Percentiles rank a stretch among this genome's conserved stretches.
Evolutionary conservation across 37 sponge, comb jelly and placozoan species (phyloP).

Genomic region (Theonella swinhoei): DNA sequence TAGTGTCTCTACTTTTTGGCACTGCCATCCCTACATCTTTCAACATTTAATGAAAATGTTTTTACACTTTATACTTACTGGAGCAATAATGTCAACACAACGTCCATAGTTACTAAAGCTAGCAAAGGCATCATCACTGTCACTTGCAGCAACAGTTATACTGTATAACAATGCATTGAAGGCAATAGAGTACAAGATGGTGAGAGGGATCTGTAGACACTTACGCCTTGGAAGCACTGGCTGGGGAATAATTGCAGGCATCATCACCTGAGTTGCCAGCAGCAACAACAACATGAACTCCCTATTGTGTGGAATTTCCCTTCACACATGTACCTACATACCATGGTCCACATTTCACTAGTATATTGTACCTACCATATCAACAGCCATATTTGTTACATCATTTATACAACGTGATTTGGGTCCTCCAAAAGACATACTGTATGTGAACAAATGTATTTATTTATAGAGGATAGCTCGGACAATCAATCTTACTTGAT

Average conservation of each 20-base stretch:
- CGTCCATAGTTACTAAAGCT: slow-evolving; percentile 71
- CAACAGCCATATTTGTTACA: slow-evolving; percentile 62
- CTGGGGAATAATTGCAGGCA: slow-evolving; percentile 72
- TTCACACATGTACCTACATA: neutral
- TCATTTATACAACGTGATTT: slow-evolving; percentile 35
- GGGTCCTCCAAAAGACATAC: slow-evolving; percentile 89
- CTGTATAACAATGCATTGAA: slow-evolving; percentile 3
- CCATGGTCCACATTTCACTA: neutral
- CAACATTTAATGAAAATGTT: too few relatives aligned
- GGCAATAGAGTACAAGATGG: neutral
- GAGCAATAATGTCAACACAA: slow-evolving; percentile 74
- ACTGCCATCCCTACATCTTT: too few relatives aligned
- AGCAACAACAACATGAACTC: slow-evolving; percentile 67
- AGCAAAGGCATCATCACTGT: slow-evolving; percentile 51
- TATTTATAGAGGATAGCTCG: neutral
- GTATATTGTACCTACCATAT: slow-evolving; percentile 29
- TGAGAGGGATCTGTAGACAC: neutral
- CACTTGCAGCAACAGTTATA: slow-evolving; percentile 60
- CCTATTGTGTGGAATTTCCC: slow-evolving; percentile 38
- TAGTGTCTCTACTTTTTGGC: too few relatives aligned
- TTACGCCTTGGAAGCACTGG: slow-evolving; percentile 34
- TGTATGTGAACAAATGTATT: slow-evolving; percentile 5
- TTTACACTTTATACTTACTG: slow-evolving; percentile 72
- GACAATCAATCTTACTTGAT: neutral
- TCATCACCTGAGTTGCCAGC: slow-evolving; percentile 58